These are phyloP conservation scores for Drosophila mercatorum DNA, from an alignment of 2,888 invertebrate species.

Conservation along the genomic window DNA sequence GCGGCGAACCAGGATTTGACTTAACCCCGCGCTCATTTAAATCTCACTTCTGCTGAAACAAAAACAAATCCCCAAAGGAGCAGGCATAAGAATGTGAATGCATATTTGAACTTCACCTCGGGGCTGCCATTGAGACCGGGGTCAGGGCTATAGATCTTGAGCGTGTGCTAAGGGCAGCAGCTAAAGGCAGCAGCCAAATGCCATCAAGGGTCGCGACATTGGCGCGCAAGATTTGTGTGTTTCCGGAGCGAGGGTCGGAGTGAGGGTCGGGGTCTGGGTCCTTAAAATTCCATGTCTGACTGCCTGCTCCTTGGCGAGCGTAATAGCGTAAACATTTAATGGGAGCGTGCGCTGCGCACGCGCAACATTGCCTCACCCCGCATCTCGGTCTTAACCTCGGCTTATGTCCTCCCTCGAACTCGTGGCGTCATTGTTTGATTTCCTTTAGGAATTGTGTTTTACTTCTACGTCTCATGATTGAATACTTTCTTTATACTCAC, in stretches of 20 bases:
- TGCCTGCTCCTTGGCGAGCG: conserved; percentile 41
- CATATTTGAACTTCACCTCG: conserved; percentile 49
- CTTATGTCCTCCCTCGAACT: conserved; percentile 30
- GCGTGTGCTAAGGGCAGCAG: conserved; percentile 51
- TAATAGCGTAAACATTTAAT: conserved; percentile 74
- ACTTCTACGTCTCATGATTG: conserved; percentile 64
- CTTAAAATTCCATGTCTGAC: conserved; percentile 44
- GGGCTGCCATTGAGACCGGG: conserved; percentile 25
- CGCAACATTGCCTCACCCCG: conserved; percentile 68
- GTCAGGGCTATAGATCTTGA: conserved; percentile 39
- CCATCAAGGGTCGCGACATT: conserved; percentile 64
- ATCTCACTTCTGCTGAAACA: conserved; percentile 67
- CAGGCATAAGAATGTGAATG: conserved; percentile 49
- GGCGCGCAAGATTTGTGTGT: conserved; percentile 75
- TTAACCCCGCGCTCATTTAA: conserved; percentile 65
- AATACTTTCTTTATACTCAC: conserved; percentile 51
- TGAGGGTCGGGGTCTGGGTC: conserved; percentile 15
- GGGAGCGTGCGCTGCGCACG: conserved; percentile 79
- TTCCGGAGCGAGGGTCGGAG: conserved; percentile 51
- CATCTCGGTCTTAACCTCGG: conserved; percentile 20
- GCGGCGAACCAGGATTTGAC: conserved; percentile 22
- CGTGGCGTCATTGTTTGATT: conserved; percentile 61
- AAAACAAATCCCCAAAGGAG: conserved; percentile 68
- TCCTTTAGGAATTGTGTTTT: conserved; percentile 69
- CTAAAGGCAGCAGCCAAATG: conserved; percentile 51